Evolutionary conservation across 2,113 vertebrate genomes (phyloP).

Genomic region (Passer montanus): DNA sequence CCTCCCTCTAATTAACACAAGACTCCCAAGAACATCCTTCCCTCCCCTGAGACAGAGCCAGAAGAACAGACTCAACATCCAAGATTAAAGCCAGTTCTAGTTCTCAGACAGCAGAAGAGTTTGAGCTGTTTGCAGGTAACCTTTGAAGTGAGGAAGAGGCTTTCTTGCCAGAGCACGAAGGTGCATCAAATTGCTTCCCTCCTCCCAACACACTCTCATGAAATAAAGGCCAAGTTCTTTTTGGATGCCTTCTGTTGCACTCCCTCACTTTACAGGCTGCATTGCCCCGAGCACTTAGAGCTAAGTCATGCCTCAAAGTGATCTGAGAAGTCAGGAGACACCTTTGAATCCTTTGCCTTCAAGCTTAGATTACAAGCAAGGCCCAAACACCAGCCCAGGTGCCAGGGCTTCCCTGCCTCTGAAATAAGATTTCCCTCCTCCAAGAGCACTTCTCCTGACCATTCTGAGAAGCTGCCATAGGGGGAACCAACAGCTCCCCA

Average conservation of each 20-base stretch:
- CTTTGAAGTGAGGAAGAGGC: slow-evolving; percentile 42
- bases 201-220: background rate
- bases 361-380: slow-evolving; percentile 1
- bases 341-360: background rate
- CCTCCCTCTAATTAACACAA: background rate
- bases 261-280: background rate
- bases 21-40: background rate
- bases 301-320: slow-evolving; percentile 1
- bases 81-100: slow-evolving; percentile 28
- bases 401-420: background rate
- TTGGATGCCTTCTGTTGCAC: background rate
- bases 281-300: background rate
- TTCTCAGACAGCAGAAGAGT: slow-evolving; percentile 12
- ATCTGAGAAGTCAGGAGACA: slow-evolving; percentile 5
- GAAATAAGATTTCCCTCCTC: background rate
- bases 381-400: background rate
- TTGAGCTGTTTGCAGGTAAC: background rate
- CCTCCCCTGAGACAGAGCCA: background rate
- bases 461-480: background rate
- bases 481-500: background rate
- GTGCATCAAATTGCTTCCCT: slow-evolving; percentile 20
- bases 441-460: background rate
- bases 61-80: background rate
- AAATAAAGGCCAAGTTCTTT: slow-evolving; percentile 10
- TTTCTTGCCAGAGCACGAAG: slow-evolving; percentile 31